Evolutionary conservation across 2,113 vertebrate species (phyloP).

Genomic region (Ictalurus punctatus): DNA sequence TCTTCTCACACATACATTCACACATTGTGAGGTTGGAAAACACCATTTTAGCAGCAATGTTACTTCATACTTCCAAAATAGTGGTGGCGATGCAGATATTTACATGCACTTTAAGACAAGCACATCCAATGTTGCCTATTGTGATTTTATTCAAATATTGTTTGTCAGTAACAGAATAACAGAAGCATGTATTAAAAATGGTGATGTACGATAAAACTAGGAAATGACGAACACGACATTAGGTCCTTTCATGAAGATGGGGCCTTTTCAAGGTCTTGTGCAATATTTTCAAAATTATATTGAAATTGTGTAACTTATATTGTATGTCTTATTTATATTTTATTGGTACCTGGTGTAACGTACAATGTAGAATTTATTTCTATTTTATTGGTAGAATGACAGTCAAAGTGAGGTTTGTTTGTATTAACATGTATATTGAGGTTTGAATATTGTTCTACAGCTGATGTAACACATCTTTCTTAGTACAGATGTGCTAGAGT

Average conservation of each 20-base stretch:
- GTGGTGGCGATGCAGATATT: constrained; percentile 2
- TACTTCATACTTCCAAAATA: constrained; percentile 6
- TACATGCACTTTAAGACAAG: constrained; percentile 26
- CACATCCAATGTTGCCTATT: constrained; percentile 21
- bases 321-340: constrained; percentile 8
- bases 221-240: background rate
- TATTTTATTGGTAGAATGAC: background rate
- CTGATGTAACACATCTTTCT: background rate
- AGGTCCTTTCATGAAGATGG: background rate
- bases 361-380: background rate
- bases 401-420: constrained; percentile 20
- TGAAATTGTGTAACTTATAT: background rate
- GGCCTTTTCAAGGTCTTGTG: constrained; percentile 22
- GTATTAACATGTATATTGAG: background rate
- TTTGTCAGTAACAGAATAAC: background rate
- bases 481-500: constrained; percentile 3
- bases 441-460: constrained; percentile 7
- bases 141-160: constrained; percentile 12
- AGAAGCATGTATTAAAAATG: background rate
- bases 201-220: background rate
- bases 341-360: background rate
- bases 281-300: constrained; percentile 9
- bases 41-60: background rate
- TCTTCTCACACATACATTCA: background rate
- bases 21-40: background rate